A percentile compares a stretch with the other conserved stretches of the same genome.
These are phyloP conservation scores for Myathropa florea DNA, from an alignment of 2,888 invertebrate species.

Conservation along the genomic window DNA sequence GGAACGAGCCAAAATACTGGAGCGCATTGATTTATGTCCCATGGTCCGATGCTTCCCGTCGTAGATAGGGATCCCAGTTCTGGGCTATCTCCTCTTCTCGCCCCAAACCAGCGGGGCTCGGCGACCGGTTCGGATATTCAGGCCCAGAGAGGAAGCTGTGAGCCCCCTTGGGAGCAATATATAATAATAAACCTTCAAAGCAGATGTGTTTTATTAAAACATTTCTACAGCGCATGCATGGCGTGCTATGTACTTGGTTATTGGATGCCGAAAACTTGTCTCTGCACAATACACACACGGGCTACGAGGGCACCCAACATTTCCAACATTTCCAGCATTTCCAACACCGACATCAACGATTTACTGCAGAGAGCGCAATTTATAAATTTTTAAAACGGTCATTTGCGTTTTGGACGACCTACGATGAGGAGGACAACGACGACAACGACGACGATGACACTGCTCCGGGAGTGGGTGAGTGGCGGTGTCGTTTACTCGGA, in stretches of 20 bases:
- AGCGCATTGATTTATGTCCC: conserved; percentile 68
- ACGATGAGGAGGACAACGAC: not conserved
- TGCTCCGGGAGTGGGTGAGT: not conserved
- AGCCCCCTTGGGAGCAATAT: conserved; percentile 62
- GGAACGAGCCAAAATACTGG: conserved; percentile 29
- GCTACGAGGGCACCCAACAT: conserved; percentile 31
- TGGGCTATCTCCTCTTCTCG: not conserved
- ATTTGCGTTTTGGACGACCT: conserved; percentile 64
- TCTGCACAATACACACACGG: conserved; percentile 2
- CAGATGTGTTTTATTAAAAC: conserved; percentile 71
- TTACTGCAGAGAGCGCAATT: conserved; percentile 68
- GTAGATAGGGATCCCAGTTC: conserved; percentile 34
- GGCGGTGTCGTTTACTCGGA: not conserved
- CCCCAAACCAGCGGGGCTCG: too few relatives aligned
- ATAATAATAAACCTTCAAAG: conserved; percentile 70
- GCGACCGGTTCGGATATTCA: not conserved
- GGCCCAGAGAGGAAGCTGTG: conserved; percentile 52
- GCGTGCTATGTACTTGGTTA: not conserved
- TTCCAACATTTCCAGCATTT: conserved; percentile 7
- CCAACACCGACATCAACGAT: conserved; percentile 42
- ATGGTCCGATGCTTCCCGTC: conserved; percentile 38
- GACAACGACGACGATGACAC: not conserved
- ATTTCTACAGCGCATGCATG: conserved; percentile 45
- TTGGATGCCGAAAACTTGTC: conserved; percentile 1
- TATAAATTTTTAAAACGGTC: conserved; percentile 70